Conservation (phyloP, 1,140 invertebrate genomes). For the Sitophilus oryzae region DNA sequence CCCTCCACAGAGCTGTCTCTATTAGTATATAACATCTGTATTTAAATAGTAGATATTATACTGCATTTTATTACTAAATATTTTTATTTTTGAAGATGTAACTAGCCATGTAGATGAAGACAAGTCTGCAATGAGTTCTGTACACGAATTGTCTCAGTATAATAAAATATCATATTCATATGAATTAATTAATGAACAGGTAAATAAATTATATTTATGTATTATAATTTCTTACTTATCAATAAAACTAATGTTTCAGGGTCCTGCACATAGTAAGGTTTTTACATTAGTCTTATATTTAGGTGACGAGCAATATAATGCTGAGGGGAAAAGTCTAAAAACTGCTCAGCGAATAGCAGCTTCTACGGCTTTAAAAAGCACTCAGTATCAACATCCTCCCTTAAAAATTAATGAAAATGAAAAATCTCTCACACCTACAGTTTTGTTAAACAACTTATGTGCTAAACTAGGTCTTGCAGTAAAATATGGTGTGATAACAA, state of each 20-base stretch:
- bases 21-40: too few species aligned
- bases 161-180: constrained; percentile 29
- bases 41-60: too few species aligned
- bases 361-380: constrained; percentile 26
- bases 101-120: constrained; percentile 3
- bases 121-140: constrained; percentile 17
- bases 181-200: constrained; percentile 28
- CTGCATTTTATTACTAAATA: neutral
- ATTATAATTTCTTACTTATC: too few species aligned
- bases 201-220: constrained; percentile 12
- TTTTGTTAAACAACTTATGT: constrained; percentile 34
- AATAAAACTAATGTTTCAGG: constrained; percentile 23
- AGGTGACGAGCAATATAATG: constrained; percentile 33
- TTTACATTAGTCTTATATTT: constrained; percentile 32
- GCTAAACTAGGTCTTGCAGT: constrained; percentile 32
- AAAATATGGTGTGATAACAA: constrained; percentile 20
- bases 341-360: constrained; percentile 33
- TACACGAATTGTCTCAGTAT: constrained; percentile 30
- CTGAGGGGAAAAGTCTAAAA: constrained; percentile 31
- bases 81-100: neutral
- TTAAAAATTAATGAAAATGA: constrained; percentile 25
- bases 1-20: too few species aligned
- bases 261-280: constrained; percentile 28
- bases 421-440: constrained; percentile 30
- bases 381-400: constrained; percentile 29